A percentile compares a stretch with the other conserved stretches of the same genome.
phyloP scores from a whole-genome alignment of 1,140 invertebrate species.

The Apis cerana region DNA sequence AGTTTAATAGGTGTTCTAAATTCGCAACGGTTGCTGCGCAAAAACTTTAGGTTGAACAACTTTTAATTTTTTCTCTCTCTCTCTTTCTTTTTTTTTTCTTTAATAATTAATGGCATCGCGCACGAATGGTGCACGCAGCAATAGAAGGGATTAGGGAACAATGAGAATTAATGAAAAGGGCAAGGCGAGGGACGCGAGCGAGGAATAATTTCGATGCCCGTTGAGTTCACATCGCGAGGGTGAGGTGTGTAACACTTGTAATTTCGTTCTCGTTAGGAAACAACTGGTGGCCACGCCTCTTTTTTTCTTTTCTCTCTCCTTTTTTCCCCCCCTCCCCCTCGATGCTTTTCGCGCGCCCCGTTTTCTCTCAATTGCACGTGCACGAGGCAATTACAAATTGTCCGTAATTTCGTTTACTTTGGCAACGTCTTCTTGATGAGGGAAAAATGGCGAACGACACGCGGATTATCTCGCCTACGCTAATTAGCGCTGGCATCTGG shows the following conservation, averaged over 20 bases:
- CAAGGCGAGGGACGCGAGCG: slow-evolving; percentile 43
- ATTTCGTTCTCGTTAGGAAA: slow-evolving; percentile 68
- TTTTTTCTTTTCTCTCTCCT: slow-evolving; percentile 19
- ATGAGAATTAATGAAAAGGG: slow-evolving; percentile 51
- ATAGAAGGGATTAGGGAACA: slow-evolving; percentile 41
- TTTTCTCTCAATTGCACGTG: background rate
- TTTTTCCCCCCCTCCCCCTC: slow-evolving; percentile 13
- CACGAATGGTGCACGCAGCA: slow-evolving; percentile 1
- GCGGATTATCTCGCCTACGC: slow-evolving; percentile 7
- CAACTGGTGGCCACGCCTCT: slow-evolving; percentile 53
- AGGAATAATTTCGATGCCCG: slow-evolving; percentile 60
- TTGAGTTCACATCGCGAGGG: slow-evolving; percentile 54
- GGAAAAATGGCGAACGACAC: slow-evolving; percentile 20
- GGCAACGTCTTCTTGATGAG: slow-evolving; percentile 30
- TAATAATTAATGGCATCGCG: slow-evolving; percentile 48
- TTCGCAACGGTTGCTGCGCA: background rate
- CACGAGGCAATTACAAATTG: slow-evolving; percentile 66
- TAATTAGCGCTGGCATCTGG: slow-evolving; percentile 11
- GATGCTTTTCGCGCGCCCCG: slow-evolving; percentile 17
- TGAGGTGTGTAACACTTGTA: slow-evolving; percentile 56
- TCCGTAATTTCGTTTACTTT: slow-evolving; percentile 64
- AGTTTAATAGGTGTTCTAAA: slow-evolving; percentile 3
- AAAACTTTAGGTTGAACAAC: background rate
- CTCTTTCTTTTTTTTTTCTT: slow-evolving; percentile 14
- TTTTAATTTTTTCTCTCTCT: background rate